Base-by-base conservation (phyloP, 2,888 invertebrate genomes). In the Aleiodes alternator region DNA sequence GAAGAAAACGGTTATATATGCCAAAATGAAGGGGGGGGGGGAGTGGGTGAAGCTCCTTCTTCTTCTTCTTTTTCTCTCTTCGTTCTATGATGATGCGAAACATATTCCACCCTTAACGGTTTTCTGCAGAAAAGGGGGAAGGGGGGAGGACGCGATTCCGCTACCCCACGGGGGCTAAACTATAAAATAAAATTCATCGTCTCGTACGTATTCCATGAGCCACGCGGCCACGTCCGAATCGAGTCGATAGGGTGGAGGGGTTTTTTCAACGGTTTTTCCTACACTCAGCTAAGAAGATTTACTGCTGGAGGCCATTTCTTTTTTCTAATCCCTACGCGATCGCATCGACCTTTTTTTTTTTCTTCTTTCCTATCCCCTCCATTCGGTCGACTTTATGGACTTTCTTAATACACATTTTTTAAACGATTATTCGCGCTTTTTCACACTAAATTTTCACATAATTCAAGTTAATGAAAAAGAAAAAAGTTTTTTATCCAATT, bases 101-200 rank as follows among this genome's bases (percentile, higher is more conserved):
- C 89, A 89, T 88, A 89, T 89, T 89, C 89, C 87, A 86, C 86
- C 86, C 87, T 87, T 85, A 86, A 84, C 86, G 80, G 80, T 77
- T 71, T 64, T 14, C 23, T 23, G 23, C 23, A 23, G 23, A 64
- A 68, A 34, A 48, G 53, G 9, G 34, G 55, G 61, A 31, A 53
- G 69, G 55, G 61, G 31, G 56, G 69, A 78, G 79, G 80, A 78
- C 76, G 69, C 72, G 78, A 75, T 80, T 81, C 79, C 79, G 77
- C 80, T 81, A 80, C 84, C 84, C 82, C 82, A 80, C 82, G 50
- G 79, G 80, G 43, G 43, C 43, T 80, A 84, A 81, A 84, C 88
- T 85, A 86, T 88, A 88, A 89, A 89, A 89, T 89, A 89, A 89
- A 89, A 88, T 89, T 89, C 88, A 89, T 88, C 88, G 87, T 84